Evolutionary conservation across 2,888 invertebrate genomes (phyloP).

Genomic region (Hirtodrosophila alboralis): DNA sequence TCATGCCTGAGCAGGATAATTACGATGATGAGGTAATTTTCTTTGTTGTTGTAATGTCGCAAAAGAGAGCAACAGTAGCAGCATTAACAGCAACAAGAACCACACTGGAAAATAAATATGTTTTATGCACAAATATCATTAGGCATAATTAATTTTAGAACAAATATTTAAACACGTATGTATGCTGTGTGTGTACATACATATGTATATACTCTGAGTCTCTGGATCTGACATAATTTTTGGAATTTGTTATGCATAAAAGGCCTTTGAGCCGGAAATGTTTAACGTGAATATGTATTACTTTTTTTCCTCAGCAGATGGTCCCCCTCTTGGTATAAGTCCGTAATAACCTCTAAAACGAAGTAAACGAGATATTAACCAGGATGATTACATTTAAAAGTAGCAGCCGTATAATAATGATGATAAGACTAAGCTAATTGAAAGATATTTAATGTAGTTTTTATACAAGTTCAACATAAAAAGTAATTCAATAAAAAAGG

Average conservation of each 20-base stretch:
- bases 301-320: neutral
- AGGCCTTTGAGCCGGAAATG: conserved; percentile 16
- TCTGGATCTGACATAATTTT: conserved; percentile 2
- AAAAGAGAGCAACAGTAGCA: conserved; percentile 1
- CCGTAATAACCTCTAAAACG: neutral
- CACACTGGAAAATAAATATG: conserved; percentile 41
- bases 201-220: neutral
- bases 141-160: conserved; percentile 62
- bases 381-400: too few relatives aligned
- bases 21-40: conserved; percentile 84
- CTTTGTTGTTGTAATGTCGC: conserved; percentile 36
- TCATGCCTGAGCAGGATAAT: conserved; percentile 84
- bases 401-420: too few relatives aligned
- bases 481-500: too few relatives aligned
- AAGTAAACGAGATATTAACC: neutral
- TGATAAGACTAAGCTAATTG: too few relatives aligned
- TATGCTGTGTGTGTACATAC: conserved; percentile 1
- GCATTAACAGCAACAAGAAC: conserved; percentile 2
- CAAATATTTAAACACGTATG: conserved; percentile 55
- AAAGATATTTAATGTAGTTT: too few relatives aligned
- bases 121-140: conserved; percentile 58
- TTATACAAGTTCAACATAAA: too few relatives aligned
- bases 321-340: neutral
- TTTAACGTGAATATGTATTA: neutral
- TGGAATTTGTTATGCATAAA: conserved; percentile 27